Percentiles rank a stretch among this genome's conserved stretches.
phyloP scores from a whole-genome alignment of 2,888 invertebrate species.

The Exephanes ischioxanthus region DNA sequence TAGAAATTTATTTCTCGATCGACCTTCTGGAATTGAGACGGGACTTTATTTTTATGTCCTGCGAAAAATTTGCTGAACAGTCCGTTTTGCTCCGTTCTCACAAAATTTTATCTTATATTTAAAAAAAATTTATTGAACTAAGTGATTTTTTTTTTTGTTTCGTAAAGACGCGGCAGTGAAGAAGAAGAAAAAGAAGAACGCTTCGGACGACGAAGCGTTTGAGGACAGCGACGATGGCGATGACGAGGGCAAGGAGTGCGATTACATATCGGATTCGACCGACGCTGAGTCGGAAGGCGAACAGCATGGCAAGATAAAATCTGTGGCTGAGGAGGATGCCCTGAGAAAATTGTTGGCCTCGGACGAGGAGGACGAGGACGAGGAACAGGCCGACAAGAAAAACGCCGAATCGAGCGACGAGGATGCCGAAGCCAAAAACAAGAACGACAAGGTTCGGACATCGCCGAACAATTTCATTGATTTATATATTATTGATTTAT shows the following conservation, averaged over 20 bases:
- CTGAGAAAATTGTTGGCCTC: conserved; percentile 94
- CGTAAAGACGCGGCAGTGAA: conserved; percentile 76
- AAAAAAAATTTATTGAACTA: no score
- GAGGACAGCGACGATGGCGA: conserved; percentile 99
- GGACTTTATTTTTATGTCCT: no score
- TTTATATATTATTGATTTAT: background rate
- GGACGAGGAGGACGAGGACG: conserved; percentile 95
- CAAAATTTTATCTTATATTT: no score
- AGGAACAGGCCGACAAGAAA: conserved; percentile 92
- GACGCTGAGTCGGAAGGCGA: conserved; percentile 92
- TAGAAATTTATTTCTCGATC: conserved; percentile 68
- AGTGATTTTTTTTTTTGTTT: background rate
- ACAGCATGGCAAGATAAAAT: conserved; percentile 90
- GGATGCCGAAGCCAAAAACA: conserved; percentile 88
- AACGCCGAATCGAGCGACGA: conserved; percentile 88
- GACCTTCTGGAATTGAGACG: background rate
- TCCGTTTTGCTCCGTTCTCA: no score
- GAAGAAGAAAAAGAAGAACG: conserved; percentile 91
- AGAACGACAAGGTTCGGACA: conserved; percentile 87
- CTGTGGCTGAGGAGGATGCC: conserved; percentile 96
- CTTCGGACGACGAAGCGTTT: conserved; percentile 94
- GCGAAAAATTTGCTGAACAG: no score
- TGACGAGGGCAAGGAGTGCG: conserved; percentile 97
- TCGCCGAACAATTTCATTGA: conserved; percentile 11
- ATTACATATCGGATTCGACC: conserved; percentile 96